A percentile compares a stretch with the other conserved stretches of the same genome.
Conservation (phyloP, 2,888 invertebrate genomes). For the Erynnis tages region DNA sequence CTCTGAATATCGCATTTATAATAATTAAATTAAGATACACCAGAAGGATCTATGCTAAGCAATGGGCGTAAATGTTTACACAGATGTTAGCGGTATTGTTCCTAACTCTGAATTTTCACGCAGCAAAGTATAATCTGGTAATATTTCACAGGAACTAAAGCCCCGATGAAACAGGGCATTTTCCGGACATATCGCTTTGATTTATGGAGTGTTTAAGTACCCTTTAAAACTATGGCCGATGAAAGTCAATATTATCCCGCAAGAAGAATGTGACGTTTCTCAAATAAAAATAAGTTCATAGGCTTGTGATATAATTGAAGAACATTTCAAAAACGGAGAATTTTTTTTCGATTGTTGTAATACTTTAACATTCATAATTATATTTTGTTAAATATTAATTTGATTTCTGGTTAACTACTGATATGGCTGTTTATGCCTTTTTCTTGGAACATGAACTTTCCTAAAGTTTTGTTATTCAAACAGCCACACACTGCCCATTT, state of each 20-base stretch:
- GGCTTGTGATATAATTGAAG: neutral
- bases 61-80: conserved; percentile 19
- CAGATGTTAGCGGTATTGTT: conserved; percentile 38
- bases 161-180: conserved; percentile 71
- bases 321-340: neutral
- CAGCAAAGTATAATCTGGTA: conserved; percentile 62
- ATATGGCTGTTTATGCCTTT: too few relatives aligned
- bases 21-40: too few relatives aligned
- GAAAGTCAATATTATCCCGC: conserved; percentile 51
- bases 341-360: too few relatives aligned
- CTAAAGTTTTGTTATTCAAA: too few relatives aligned
- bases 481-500: too few relatives aligned
- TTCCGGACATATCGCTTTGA: conserved; percentile 72
- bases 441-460: too few relatives aligned
- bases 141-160: conserved; percentile 67
- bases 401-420: too few relatives aligned
- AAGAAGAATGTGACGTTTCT: conserved; percentile 16
- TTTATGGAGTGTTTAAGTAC: conserved; percentile 75
- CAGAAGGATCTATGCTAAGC: too few relatives aligned
- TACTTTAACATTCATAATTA: neutral
- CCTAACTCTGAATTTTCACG: conserved; percentile 45
- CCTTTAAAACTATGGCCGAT: conserved; percentile 68
- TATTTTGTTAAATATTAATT: neutral
- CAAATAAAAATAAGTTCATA: neutral
- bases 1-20: too few relatives aligned